phyloP scores from a whole-genome alignment of 2,113 vertebrate genomes.

The Phaethornis superciliosus region DNA sequence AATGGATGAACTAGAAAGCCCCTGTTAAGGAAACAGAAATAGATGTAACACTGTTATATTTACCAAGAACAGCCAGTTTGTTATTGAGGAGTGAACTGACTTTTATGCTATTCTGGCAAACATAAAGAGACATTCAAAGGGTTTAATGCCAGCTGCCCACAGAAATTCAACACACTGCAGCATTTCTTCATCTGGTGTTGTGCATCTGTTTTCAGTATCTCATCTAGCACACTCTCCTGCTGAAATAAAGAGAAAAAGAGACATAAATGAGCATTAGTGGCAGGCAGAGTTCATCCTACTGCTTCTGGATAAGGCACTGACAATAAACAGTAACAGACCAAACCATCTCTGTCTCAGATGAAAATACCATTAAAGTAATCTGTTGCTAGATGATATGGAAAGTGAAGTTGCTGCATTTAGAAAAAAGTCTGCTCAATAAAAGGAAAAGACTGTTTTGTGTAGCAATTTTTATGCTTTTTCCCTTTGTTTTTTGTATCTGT shows the following conservation, averaged over 20 bases:
- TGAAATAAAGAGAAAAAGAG: constrained; percentile 26
- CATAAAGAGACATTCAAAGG: constrained; percentile 18
- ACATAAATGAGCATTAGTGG: constrained; percentile 43
- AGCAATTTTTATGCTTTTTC: not conserved
- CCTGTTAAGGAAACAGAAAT: not conserved
- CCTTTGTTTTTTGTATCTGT: not conserved
- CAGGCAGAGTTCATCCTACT: constrained; percentile 45
- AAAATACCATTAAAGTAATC: not conserved
- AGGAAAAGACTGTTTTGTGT: not conserved
- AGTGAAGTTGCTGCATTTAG: not conserved
- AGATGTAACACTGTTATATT: not conserved
- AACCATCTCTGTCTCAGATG: not conserved
- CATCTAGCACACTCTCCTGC: not conserved
- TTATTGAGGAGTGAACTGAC: not conserved
- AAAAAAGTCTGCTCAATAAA: not conserved
- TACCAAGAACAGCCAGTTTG: not conserved
- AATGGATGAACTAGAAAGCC: not conserved
- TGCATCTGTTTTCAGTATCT: constrained; percentile 54
- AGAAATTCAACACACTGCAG: not conserved
- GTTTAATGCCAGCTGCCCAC: constrained; percentile 33
- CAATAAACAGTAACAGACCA: constrained; percentile 21
- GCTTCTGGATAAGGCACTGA: constrained; percentile 26
- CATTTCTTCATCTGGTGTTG: constrained; percentile 21
- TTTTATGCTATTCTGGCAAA: constrained; percentile 17
- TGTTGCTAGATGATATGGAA: not conserved